Evolutionary conservation across 2,113 vertebrate genomes (phyloP).

Genomic region (Regulus satrapa): DNA sequence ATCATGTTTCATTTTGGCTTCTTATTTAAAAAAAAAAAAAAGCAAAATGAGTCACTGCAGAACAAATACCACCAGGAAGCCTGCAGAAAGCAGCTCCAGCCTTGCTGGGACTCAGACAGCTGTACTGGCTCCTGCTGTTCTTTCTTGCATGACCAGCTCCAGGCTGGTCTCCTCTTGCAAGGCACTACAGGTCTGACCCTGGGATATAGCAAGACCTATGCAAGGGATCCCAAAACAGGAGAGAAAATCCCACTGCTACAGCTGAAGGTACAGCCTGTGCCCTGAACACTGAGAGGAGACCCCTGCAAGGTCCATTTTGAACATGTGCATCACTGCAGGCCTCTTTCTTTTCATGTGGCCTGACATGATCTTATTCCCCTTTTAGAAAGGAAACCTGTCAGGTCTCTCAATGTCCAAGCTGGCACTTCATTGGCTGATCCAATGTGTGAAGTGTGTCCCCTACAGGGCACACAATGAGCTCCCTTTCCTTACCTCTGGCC

Average conservation of each 20-base stretch:
- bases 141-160: background rate
- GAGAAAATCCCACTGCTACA: background rate
- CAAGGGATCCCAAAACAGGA: background rate
- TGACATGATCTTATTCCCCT: background rate
- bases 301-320: background rate
- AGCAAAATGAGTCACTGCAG: background rate
- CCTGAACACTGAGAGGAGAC: background rate
- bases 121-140: background rate
- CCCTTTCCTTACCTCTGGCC: background rate
- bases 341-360: background rate
- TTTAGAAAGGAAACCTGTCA: background rate
- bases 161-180: background rate
- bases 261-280: background rate
- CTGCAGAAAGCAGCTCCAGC: background rate
- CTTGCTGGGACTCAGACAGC: background rate
- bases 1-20: background rate
- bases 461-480: rapidly evolving
- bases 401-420: background rate
- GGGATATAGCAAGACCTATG: background rate
- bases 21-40: background rate
- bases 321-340: rapidly evolving
- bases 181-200: background rate
- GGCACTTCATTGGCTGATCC: background rate
- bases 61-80: background rate
- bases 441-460: background rate